Evolutionary conservation across 2,888 invertebrate species (phyloP), one percentile per base, ranked within the genome.

Genomic region (Hyposoter dolosus): DNA sequence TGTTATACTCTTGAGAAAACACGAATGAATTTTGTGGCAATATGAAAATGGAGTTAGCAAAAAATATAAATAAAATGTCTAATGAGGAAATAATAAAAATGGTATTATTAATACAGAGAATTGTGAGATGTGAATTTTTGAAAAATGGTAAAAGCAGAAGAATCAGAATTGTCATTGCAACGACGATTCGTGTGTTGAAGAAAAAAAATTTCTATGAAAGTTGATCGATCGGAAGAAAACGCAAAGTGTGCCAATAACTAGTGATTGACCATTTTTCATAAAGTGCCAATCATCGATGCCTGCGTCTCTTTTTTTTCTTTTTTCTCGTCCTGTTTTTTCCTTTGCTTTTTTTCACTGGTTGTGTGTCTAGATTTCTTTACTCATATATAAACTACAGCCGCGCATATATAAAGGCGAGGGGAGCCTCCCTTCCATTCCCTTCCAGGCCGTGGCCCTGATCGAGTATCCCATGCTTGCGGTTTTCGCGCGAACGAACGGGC

Each of bases 391-490:
- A 76, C 63, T 50, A 75, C 47, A 76, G 15, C 63, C 47, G 65
- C 47, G 65, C 47, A 66, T 66, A 60, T 45, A 35, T 43, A 69
- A 82, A 71, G 80, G 80, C 75, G 83, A 72, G 69, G 74, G 66
- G 84, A 79, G 74, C 71, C 74, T 83, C 77, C 50, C 82, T 85
- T 85, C 79, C 82, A 75, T 85, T 88, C 81, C 87, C 83, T 76
- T 84, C 75, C 77, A 79, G 75, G 68, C 71, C 84, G 80, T 83
- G 79, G 78, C 69, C 77, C 89, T 87, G 90, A 89, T 90, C 89
- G 88, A 87, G 89, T 88, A 88, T 88, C 86, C 86, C 87, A 87
- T 89, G 89, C 89, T 86, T 90, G 90, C 85, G 90, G 90, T 90
- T 89, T 88, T 85, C 85, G 82, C 88, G 81, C 86, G 81, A 87